Conservation (phyloP, 64 coral and sea anemone genomes). For the Porites australiensis region DNA sequence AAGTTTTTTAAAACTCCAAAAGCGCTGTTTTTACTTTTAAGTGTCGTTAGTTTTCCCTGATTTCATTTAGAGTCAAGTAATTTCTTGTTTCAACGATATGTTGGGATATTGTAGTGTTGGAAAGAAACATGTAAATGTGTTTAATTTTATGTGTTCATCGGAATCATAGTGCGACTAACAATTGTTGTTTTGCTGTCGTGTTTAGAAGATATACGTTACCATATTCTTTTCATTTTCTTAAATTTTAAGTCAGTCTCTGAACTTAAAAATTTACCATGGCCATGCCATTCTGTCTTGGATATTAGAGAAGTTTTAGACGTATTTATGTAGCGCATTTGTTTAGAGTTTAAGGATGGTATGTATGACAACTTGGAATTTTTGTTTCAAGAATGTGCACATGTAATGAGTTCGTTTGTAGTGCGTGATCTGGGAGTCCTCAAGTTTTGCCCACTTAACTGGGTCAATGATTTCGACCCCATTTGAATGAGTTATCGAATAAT, state of each 20-base stretch:
- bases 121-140: neutral
- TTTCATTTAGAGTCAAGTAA: no score
- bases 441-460: conserved; percentile 30
- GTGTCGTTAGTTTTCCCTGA: neutral
- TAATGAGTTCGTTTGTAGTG: conserved; percentile 30
- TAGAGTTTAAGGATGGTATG: neutral
- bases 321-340: neutral
- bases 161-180: no score
- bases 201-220: no score
- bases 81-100: neutral
- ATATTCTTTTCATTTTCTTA: neutral
- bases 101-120: neutral
- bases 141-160: neutral
- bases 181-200: no score
- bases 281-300: neutral
- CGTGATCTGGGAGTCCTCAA: conserved; percentile 15
- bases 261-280: neutral
- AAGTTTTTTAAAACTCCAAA: neutral
- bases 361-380: conserved; percentile 9
- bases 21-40: neutral
- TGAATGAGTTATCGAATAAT: conserved; percentile 22
- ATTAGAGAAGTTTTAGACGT: neutral
- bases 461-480: conserved; percentile 60
- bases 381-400: conserved; percentile 31
- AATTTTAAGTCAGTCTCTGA: neutral